Evolutionary conservation across 2,888 invertebrate genomes (phyloP).

Genomic region (Cordylochernes scorpioides): DNA sequence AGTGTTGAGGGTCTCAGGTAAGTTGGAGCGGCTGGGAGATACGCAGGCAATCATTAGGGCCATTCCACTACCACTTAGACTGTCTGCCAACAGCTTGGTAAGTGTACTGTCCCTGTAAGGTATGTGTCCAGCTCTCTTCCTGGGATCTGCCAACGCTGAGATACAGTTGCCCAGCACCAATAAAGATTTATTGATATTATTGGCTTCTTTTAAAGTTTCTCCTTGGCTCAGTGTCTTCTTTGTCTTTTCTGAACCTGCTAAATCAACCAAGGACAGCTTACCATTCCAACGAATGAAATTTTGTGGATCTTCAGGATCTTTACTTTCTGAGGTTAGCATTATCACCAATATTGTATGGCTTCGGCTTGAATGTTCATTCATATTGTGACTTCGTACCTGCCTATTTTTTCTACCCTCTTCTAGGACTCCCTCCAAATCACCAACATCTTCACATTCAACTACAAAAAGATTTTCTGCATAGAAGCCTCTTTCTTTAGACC

Average conservation of each 20-base stretch:
- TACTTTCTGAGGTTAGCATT: conserved; percentile 48
- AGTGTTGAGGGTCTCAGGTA: conserved; percentile 65
- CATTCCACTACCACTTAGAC: conserved; percentile 72
- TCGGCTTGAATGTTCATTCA: conserved; percentile 76
- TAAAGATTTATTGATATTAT: conserved; percentile 80
- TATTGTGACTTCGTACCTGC: conserved; percentile 60
- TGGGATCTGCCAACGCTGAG: conserved; percentile 38
- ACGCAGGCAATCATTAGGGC: conserved; percentile 89
- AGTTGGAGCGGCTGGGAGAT: conserved; percentile 59
- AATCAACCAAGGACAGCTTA: conserved; percentile 79
- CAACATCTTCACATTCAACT: conserved; percentile 72
- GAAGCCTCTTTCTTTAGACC: conserved; percentile 68
- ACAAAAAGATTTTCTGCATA: conserved; percentile 89
- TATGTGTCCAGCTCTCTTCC: conserved; percentile 46
- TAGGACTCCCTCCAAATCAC: conserved; percentile 67
- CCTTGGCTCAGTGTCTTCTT: conserved; percentile 65
- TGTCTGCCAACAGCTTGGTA: conserved; percentile 72
- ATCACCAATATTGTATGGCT: conserved; percentile 78
- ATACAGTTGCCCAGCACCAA: conserved; percentile 55
- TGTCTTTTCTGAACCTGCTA: conserved; percentile 89
- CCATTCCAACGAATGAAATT: conserved; percentile 70
- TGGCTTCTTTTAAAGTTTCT: conserved; percentile 68
- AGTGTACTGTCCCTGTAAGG: conserved; percentile 81
- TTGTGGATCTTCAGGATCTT: conserved; percentile 27
- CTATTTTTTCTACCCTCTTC: conserved; percentile 76